A percentile compares a stretch with the other conserved stretches of the same genome.
phyloP scores from a whole-genome alignment of 2,113 vertebrate genomes.

The Myocastor coypus region DNA sequence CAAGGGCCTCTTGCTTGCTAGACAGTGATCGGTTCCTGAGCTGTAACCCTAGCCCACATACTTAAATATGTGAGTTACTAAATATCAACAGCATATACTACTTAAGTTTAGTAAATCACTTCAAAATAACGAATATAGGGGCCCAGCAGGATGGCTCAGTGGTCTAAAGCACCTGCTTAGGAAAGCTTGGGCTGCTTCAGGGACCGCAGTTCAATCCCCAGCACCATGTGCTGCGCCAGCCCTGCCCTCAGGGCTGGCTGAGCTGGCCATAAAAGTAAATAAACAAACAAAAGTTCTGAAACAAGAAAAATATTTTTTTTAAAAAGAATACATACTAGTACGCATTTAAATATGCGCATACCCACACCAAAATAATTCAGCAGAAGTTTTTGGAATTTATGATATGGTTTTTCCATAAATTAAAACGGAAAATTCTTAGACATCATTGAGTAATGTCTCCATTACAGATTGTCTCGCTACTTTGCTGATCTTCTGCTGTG shows the following conservation, averaged over 20 bases:
- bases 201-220: too few relatives aligned
- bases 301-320: too few relatives aligned
- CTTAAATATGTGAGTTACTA: background rate
- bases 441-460: background rate
- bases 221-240: too few relatives aligned
- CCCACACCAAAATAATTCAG: background rate
- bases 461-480: background rate
- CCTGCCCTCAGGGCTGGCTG: too few relatives aligned
- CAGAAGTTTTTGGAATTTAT: background rate
- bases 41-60: background rate
- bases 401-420: background rate
- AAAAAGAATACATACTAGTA: rapidly evolving
- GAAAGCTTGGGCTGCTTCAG: too few relatives aligned
- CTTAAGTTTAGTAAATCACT: conserved; percentile 27
- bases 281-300: too few relatives aligned
- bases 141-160: too few relatives aligned
- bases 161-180: too few relatives aligned
- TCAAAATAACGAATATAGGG: conserved; percentile 44
- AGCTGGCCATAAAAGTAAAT: too few relatives aligned
- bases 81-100: background rate
- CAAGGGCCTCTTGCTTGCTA: background rate
- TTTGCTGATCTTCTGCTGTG: background rate
- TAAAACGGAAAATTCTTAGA: background rate
- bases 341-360: background rate
- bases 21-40: background rate